phyloP scores from a whole-genome alignment of 2,888 invertebrate species.

The Pristionchus maxplancki region DNA sequence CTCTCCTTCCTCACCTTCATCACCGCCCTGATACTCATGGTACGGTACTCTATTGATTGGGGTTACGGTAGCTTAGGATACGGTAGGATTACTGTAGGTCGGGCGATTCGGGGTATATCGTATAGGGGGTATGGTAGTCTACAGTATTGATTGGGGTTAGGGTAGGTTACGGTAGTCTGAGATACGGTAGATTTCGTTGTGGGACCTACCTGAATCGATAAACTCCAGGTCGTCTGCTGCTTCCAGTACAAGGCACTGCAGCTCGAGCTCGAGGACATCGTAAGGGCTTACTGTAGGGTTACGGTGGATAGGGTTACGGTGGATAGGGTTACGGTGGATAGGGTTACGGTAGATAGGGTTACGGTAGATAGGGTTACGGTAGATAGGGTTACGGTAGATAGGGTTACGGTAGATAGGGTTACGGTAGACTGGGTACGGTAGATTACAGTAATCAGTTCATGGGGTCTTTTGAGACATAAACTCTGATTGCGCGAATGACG shows the following conservation, averaged over 20 bases:
- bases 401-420: background rate
- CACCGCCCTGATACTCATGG: background rate
- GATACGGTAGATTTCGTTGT: background rate
- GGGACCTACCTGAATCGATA: too few species aligned
- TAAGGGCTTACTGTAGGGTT: background rate
- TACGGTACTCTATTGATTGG: background rate
- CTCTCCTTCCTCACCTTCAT: background rate
- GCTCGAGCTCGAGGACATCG: conserved; percentile 3
- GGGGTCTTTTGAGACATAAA: background rate
- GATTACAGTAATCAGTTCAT: background rate
- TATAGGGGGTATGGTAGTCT: too few species aligned
- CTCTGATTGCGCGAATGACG: background rate
- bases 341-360: background rate
- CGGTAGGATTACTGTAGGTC: background rate
- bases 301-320: background rate
- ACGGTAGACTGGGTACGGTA: background rate
- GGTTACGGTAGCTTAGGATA: background rate
- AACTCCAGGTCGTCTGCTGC: background rate
- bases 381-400: background rate
- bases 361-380: background rate
- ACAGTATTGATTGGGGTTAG: background rate
- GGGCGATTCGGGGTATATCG: too few species aligned
- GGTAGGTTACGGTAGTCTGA: background rate
- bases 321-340: background rate
- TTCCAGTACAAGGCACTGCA: conserved; percentile 24